Evolutionary conservation across 2,888 invertebrate genomes (phyloP).

Genomic region (Adineta ricciae): DNA sequence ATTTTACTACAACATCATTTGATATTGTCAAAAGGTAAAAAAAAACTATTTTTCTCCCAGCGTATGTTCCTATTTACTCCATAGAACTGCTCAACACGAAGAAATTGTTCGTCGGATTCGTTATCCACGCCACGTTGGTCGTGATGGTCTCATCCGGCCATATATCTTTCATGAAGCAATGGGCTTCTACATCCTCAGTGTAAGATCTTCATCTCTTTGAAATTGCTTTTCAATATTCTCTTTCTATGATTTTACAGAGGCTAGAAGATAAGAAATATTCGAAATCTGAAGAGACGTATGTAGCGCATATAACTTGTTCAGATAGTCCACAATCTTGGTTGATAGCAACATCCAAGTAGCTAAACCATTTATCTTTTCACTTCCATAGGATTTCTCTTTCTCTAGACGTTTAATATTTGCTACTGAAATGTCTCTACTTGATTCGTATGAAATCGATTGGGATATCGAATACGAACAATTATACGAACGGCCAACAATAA

Average conservation of each 20-base stretch:
- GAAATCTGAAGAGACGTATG: neutral
- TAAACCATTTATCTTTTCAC: neutral
- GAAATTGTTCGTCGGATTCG: slow-evolving; percentile 25
- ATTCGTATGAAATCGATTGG: neutral
- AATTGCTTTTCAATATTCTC: no score
- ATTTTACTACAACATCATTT: slow-evolving; percentile 42
- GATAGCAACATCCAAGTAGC: neutral
- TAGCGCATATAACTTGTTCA: neutral
- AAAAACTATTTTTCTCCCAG: no score
- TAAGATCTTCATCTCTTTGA: no score
- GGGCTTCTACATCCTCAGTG: slow-evolving; percentile 10
- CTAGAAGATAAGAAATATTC: neutral
- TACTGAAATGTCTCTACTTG: neutral
- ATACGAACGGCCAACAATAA: neutral
- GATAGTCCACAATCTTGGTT: neutral
- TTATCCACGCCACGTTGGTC: slow-evolving; percentile 23
- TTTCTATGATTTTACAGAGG: neutral
- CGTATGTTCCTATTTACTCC: neutral
- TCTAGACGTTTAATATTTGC: neutral
- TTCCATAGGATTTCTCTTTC: neutral
- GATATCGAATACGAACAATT: neutral
- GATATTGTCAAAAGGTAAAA: neutral
- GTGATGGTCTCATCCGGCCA: slow-evolving; percentile 27
- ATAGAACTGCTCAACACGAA: slow-evolving; percentile 23
- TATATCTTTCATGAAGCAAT: slow-evolving; percentile 27